These are phyloP conservation scores for Oxytorus armatus DNA, from an alignment of 2,888 invertebrate genomes.

Conservation along the genomic window DNA sequence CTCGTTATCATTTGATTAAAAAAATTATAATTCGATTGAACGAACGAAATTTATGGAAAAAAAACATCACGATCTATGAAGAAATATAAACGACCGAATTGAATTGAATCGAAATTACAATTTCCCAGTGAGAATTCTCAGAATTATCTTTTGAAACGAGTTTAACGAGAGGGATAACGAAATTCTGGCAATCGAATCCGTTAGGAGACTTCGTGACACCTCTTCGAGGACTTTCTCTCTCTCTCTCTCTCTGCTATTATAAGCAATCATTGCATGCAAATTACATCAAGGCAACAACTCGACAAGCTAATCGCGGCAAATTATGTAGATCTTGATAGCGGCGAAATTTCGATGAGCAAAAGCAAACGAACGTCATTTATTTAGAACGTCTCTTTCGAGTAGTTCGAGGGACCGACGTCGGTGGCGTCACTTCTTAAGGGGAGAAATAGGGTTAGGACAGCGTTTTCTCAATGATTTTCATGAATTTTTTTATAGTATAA, in stretches of 20 bases:
- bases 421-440: too few relatives aligned
- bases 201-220: conserved; percentile 15
- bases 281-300: conserved; percentile 50
- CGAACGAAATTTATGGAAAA: neutral
- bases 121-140: neutral
- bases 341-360: conserved; percentile 22
- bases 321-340: conserved; percentile 74
- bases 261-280: conserved; percentile 63
- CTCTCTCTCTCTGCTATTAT: conserved; percentile 16
- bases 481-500: too few relatives aligned
- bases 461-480: too few relatives aligned
- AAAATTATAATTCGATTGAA: conserved; percentile 1
- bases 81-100: neutral
- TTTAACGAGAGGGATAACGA: neutral
- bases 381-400: too few relatives aligned
- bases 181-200: conserved; percentile 10
- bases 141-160: conserved; percentile 37
- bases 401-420: too few relatives aligned
- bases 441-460: too few relatives aligned
- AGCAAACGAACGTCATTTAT: too few relatives aligned
- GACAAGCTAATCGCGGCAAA: conserved; percentile 76
- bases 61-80: neutral
- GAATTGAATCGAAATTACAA: too few relatives aligned
- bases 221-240: neutral
- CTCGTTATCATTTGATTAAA: too few relatives aligned